Conservation (phyloP, 2,797 vertebrate species). For the Rhynchonycteris naso region DNA sequence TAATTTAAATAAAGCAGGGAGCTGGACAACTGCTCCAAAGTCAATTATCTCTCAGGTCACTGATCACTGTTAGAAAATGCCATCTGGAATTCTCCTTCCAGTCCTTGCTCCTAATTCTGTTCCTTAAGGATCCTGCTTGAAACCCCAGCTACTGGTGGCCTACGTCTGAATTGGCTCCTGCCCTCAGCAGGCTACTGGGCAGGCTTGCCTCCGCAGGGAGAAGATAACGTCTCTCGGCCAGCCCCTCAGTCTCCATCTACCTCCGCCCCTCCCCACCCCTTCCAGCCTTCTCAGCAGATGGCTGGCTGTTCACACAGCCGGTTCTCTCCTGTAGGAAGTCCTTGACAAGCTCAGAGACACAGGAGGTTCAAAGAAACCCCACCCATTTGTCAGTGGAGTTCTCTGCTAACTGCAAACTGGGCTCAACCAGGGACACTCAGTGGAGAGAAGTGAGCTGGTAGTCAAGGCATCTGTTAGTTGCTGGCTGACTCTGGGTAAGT, state of each 20-base stretch:
- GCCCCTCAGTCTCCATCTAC: background rate
- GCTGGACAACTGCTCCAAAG: background rate
- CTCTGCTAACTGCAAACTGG: background rate
- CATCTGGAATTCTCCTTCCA: background rate
- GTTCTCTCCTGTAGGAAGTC: slow-evolving; percentile 37
- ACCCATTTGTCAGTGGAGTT: background rate
- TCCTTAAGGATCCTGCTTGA: background rate
- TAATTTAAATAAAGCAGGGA: background rate
- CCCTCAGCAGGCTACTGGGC: background rate
- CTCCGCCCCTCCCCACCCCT: background rate
- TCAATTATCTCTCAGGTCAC: background rate
- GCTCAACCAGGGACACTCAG: background rate
- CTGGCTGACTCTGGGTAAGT: background rate
- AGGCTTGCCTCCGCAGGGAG: background rate
- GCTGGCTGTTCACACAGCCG: background rate
- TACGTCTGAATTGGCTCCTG: background rate
- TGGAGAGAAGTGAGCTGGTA: background rate
- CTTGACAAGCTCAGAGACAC: slow-evolving; percentile 34
- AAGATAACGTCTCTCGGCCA: background rate
- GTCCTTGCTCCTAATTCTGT: background rate
- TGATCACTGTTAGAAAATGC: slow-evolving; percentile 21
- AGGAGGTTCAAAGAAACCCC: background rate
- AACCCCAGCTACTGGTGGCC: background rate
- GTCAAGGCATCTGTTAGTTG: background rate
- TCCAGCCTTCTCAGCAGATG: slow-evolving; percentile 25